Conservation (phyloP, 2,113 vertebrate species). For the Gallinago paraguaiae region DNA sequence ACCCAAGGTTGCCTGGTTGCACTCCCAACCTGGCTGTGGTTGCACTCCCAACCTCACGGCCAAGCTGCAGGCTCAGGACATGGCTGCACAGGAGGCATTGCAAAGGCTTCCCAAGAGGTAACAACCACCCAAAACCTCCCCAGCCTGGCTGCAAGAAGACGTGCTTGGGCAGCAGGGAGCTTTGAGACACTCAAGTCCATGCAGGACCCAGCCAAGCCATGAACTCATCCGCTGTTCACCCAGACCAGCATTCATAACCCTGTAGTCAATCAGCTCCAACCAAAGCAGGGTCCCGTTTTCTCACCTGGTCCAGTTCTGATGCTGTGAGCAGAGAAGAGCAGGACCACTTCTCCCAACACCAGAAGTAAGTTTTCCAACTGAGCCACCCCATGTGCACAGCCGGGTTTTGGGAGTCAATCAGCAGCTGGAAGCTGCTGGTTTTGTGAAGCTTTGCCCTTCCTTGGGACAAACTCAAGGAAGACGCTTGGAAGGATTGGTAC, state of each 20-base stretch:
- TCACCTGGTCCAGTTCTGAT: background rate
- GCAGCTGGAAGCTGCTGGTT: background rate
- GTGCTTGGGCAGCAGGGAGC: background rate
- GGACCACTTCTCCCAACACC: background rate
- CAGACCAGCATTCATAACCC: background rate
- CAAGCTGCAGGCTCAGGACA: too few relatives aligned
- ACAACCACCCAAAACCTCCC: background rate
- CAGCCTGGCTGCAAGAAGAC: background rate
- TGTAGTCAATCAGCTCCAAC: background rate
- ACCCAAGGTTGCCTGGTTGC: background rate
- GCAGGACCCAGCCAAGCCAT: background rate
- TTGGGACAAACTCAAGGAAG: background rate
- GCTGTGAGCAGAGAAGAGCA: background rate
- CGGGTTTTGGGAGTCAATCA: background rate
- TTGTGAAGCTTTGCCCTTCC: background rate
- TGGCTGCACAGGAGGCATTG: background rate
- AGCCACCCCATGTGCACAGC: background rate
- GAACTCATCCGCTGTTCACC: background rate
- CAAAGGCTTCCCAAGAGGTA: background rate
- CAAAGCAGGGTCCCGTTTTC: background rate
- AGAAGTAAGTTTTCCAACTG: background rate
- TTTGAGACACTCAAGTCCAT: background rate
- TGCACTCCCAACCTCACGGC: background rate
- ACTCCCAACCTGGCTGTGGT: background rate
- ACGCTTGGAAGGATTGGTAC: background rate